These are phyloP conservation scores for Chaunax sp. DNA, from an alignment of 2,797 vertebrate genomes.

Conservation along the genomic window DNA sequence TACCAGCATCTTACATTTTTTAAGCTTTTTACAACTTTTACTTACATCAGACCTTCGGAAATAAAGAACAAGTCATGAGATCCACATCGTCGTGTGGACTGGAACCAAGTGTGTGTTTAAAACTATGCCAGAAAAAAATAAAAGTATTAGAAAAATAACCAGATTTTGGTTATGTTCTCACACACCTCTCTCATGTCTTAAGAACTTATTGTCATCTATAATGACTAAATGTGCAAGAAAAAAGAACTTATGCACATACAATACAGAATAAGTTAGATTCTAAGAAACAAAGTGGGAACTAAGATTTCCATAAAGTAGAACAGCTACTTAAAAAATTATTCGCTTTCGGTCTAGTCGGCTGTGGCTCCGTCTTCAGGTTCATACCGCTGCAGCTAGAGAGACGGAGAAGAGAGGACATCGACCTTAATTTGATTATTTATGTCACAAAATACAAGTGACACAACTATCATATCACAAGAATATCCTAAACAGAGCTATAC, in stretches of 20 bases:
- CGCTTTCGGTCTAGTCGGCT: constrained; percentile 51
- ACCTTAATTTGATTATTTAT: not conserved
- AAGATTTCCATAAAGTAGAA: constrained; percentile 37
- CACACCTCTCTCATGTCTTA: not conserved
- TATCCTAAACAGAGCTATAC: too few relatives aligned
- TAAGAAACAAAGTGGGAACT: constrained; percentile 42
- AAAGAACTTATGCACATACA: constrained; percentile 41
- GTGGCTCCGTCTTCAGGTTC: constrained; percentile 87
- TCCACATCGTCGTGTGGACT: not conserved
- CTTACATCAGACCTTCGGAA: constrained; percentile 15
- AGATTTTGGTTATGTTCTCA: not conserved
- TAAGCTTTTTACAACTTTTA: constrained; percentile 9
- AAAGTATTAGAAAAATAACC: not conserved
- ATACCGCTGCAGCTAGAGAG: constrained; percentile 87
- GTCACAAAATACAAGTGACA: too few relatives aligned
- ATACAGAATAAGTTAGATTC: constrained; percentile 65
- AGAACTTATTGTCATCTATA: not conserved
- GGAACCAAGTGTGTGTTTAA: not conserved
- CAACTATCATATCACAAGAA: not conserved
- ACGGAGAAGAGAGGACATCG: not conserved
- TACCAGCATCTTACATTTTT: not conserved
- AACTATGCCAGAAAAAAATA: constrained; percentile 14
- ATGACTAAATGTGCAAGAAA: constrained; percentile 11
- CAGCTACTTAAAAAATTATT: constrained; percentile 20
- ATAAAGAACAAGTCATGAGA: constrained; percentile 4